Conservation (phyloP, 2,113 vertebrate genomes). For the Sula dactylatra region DNA sequence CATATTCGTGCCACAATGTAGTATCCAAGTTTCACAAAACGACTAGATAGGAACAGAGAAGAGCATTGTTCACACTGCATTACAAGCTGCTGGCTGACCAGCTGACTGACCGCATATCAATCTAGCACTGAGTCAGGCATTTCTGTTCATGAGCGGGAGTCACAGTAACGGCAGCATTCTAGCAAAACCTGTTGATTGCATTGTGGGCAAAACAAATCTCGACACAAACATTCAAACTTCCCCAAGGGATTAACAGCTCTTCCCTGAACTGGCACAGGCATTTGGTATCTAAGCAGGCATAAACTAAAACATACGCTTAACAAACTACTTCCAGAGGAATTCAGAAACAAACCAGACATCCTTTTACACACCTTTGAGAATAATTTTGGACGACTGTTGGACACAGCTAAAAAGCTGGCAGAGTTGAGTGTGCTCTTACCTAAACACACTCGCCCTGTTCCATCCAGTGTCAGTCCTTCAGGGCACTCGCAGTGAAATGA, state of each 20-base stretch:
- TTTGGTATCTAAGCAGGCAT: neutral
- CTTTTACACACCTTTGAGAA: neutral
- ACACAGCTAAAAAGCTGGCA: neutral
- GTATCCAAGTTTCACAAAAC: neutral
- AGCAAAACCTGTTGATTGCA: neutral
- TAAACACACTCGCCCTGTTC: slow-evolving; percentile 74
- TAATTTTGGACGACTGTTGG: neutral
- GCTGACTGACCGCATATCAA: neutral
- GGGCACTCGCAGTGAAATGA: slow-evolving; percentile 79
- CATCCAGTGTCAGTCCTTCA: slow-evolving; percentile 74
- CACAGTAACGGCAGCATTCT: neutral
- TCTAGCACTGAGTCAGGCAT: neutral
- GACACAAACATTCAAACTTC: neutral
- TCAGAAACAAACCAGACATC: neutral
- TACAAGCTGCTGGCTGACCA: neutral
- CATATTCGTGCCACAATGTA: neutral
- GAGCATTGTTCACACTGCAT: too few species aligned
- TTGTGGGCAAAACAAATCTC: neutral
- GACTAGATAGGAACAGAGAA: neutral
- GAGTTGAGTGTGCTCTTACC: slow-evolving; percentile 49
- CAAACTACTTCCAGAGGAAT: neutral
- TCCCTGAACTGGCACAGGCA: neutral
- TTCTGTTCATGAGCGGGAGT: neutral
- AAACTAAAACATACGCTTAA: neutral
- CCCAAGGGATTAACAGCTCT: neutral